Base-by-base conservation (phyloP, 2,797 vertebrate genomes). In the Leucoraja ocellata region DNA sequence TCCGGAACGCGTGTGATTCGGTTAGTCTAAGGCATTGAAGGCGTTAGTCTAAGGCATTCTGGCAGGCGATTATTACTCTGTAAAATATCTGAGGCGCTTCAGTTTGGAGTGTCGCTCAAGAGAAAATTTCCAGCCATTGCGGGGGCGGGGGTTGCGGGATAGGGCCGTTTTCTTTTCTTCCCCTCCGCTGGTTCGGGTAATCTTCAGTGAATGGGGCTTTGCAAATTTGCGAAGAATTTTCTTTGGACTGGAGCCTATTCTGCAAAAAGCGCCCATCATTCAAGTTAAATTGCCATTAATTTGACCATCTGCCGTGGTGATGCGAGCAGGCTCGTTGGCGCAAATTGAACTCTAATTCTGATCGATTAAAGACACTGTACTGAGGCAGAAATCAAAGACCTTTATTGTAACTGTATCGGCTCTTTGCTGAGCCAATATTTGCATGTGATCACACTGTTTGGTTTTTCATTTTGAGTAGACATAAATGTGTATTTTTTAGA, bases 251-350 rank as follows among this genome's bases (percentile, higher is more conserved):
- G 61, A 36, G 84, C 61, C 84, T 18, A 65, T 36, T 65, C 28
- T 16, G 65, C 16, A 21, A 68, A 88, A 68, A 88, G 61, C 65
- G 65, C 14, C 58, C 84, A 36, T 88, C n/a, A 65, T 88, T 88
- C 61, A 36, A 36, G 65, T 88, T 63, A 88, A 88, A 68, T 88
- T 88, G n/a, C 7, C 61, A 65, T 88, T 88, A 65, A 68, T 88
- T 88, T 88, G 61, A 36, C 84, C 84, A 68, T 36, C n/a, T 88
- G 61, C 61, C n/a, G 5, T 68, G 13, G 61, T 88, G n/a, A 88
- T 1, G 4, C 8, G 14, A 32, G n/a, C n/a, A 86, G 11, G 58
- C 10, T 65, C 63, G 83, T 86, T 86, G 83, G 28, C 9, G 84
- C 16, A 65, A 88, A 88, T 36, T 36, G 16, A 36, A 10, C 14